Base-by-base conservation (phyloP, 2,113 vertebrate species). In the Chaetodon trifascialis region DNA sequence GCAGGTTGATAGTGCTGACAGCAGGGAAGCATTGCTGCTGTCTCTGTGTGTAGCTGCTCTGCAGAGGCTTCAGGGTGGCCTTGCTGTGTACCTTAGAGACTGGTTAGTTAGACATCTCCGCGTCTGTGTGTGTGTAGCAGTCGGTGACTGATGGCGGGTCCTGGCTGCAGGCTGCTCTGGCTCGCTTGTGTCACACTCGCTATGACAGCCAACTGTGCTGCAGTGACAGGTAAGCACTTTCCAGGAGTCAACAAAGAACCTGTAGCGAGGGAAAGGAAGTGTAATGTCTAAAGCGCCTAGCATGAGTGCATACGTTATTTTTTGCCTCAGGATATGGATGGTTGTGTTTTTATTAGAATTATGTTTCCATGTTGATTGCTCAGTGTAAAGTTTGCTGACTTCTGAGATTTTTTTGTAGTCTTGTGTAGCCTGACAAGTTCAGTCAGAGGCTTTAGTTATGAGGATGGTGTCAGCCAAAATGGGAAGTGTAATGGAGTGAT, bases 191-290 rank as follows among this genome's bases (percentile, higher is more conserved):
- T 93, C 88, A 83, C 89, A 71, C 88, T 92, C 11, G 34, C 89
- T 89, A 34, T 93, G 93, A 93, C 89, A 89, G 91, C 87, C 88
- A 76, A 85, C 79, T 91, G 84, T 74, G 77, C 86, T 77, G 86
- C 88, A 51, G 76, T 91, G 91, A 93, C 93, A 94, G 93, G 92
- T 95, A 93, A 91, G 92, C 88, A 91, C 90, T 89, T 92, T 92
- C 86, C 82, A 83, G 85, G 79, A 91, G 90, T 90, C 88, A 89
- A 92, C 89, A 91, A 88, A 93, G 88, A 86, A 87, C 73, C 80
- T 79, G 88, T 70, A 82, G 84, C 52, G 7, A 77, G 73, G 75
- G 78, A 65, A 73, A 52, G 54, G 80, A 66, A 87, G 74, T 76
- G 80, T 77, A 73, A 85, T 59, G 85, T 90, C 88, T 81, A 4